A percentile compares a stretch with the other conserved stretches of the same genome.
Evolutionary conservation across 2,113 vertebrate species (phyloP).

Genomic region (Gyps fulvus): DNA sequence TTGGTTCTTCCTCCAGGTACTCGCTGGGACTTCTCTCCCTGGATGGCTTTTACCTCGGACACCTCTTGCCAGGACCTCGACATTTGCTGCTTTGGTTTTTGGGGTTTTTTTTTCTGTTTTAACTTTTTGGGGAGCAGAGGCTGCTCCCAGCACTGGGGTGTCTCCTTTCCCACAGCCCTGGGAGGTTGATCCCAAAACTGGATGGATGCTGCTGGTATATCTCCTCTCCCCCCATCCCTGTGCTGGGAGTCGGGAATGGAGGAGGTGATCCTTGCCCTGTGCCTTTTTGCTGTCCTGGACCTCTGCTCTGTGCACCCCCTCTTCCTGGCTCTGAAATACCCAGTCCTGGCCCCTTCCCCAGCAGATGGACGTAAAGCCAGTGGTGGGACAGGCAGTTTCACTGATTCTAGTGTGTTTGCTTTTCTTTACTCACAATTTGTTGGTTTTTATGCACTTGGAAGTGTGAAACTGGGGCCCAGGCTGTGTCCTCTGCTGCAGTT

Average conservation of each 20-base stretch:
- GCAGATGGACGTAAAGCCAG: background rate
- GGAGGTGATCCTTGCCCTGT: background rate
- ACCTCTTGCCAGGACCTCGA: background rate
- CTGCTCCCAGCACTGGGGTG: background rate
- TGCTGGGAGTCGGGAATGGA: background rate
- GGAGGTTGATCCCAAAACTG: background rate
- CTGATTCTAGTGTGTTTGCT: background rate
- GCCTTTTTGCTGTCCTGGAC: slow-evolving; percentile 5
- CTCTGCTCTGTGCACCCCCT: background rate
- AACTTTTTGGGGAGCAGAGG: background rate
- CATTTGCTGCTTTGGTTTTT: background rate
- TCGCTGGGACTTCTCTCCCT: background rate
- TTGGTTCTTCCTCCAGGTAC: slow-evolving; percentile 24
- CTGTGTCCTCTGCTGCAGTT: background rate
- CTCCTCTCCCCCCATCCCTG: background rate
- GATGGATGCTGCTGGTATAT: background rate
- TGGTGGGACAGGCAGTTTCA: background rate
- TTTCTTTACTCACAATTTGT: background rate
- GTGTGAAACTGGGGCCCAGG: background rate
- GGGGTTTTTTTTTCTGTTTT: background rate
- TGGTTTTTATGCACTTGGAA: background rate
- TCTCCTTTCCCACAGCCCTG: background rate
- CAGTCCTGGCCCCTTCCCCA: background rate
- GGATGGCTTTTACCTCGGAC: background rate
- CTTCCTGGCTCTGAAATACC: background rate